Evolutionary conservation across 2,888 invertebrate species (phyloP), one percentile per base, ranked within the genome.

Genomic region (Agrotis puta): DNA sequence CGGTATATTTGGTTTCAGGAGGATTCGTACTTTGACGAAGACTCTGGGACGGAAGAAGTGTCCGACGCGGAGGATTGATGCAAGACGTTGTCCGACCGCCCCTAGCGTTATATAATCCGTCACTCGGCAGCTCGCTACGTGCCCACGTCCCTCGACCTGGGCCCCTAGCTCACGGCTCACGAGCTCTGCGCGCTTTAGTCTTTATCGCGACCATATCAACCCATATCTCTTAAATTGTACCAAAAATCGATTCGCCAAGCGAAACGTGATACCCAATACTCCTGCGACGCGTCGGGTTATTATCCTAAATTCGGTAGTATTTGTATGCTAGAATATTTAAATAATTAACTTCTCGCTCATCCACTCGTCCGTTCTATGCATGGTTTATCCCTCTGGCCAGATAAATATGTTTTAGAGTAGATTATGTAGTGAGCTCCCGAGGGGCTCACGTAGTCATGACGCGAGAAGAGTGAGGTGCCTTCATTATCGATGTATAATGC

Each of bases 11-110:
- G 93, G 84, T 96, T 95, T 93, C 96, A 96, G 96, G 96, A 96
- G 95, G 95, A 95, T 92, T 95, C 95, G 87, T 95, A 94, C 89
- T 94, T 94, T 71, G 95, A 94, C 87, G 95, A 95, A 89, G 95
- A 95, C 88, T 95, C 96, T 59, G 95, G 95, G 84, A 95, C 95
- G 67, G 96, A 95, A 89, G 96, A 95, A 88, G 92, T 95, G 70
- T 95, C 96, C 47, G 95, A 95, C 86, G 93, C 90, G 77, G 95
- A 95, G 81, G 95, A 95, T 90, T 95, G 95, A 95, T 90, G 90
- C 91, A 81, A 88, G 86, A 85, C 87, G 77, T 84, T 85, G 72
- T 88, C 86, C 86, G 81, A 77, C 88, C 85, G 82, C 87, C 80
- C 82, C 82, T 91, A 91, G 89, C 88, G 88, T 90, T 89, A 87